Evolutionary conservation across 1,140 invertebrate genomes (phyloP).

Genomic region (Drosophila erecta): DNA sequence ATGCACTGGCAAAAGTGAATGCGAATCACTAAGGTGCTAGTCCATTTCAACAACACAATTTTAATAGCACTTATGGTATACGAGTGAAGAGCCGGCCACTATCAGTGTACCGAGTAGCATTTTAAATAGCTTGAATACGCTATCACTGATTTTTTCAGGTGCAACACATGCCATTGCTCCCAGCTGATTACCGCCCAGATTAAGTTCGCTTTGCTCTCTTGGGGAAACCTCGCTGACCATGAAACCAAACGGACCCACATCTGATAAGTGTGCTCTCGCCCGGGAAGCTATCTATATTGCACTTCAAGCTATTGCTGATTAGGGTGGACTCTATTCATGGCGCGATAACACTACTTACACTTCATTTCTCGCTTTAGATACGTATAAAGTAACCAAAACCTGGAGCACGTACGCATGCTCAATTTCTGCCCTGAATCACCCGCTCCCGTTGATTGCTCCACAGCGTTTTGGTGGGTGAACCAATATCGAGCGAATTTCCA

Average conservation of each 20-base stretch:
- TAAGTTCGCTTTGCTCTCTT: background rate
- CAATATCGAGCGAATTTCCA: slow-evolving; percentile 13
- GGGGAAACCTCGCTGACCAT: slow-evolving; percentile 8
- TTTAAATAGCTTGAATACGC: too few species aligned
- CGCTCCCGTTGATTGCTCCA: background rate
- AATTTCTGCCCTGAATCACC: slow-evolving; percentile 10
- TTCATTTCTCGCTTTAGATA: too few species aligned
- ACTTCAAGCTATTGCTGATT: background rate
- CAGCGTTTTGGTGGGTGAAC: slow-evolving; percentile 11
- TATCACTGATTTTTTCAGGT: too few species aligned
- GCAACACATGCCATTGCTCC: background rate
- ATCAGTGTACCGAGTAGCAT: too few species aligned
- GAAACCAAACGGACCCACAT: background rate
- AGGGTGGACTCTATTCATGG: background rate
- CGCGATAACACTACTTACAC: background rate
- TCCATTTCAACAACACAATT: too few species aligned
- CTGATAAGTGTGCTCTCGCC: background rate
- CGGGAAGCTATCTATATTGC: background rate
- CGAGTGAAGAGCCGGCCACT: too few species aligned
- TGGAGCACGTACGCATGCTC: background rate
- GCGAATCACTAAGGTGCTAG: too few species aligned
- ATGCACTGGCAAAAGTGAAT: background rate
- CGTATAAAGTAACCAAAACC: background rate
- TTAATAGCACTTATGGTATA: too few species aligned
- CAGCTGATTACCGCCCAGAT: background rate